These are phyloP conservation scores for Mamestra brassicae DNA, from an alignment of 2,888 invertebrate genomes.

Conservation along the genomic window DNA sequence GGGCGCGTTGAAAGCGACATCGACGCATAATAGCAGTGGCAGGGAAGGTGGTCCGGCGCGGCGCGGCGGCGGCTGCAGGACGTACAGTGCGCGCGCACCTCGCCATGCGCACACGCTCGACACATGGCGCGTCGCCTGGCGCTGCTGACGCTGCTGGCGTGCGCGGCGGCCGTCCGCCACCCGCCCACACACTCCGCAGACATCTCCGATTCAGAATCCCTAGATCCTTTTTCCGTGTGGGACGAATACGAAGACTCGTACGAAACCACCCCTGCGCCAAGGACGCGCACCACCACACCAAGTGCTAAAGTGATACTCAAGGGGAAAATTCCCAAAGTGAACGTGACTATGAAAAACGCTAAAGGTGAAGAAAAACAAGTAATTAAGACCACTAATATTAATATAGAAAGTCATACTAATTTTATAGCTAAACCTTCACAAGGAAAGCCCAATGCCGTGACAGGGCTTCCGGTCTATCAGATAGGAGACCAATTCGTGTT, in stretches of 20 bases:
- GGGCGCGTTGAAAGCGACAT: constrained; percentile 86
- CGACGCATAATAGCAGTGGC: constrained; percentile 83
- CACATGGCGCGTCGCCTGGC: constrained; percentile 90
- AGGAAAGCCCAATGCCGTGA: constrained; percentile 66
- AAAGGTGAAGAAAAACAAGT: constrained; percentile 80
- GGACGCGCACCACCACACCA: constrained; percentile 71
- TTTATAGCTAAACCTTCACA: constrained; percentile 81
- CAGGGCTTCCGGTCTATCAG: constrained; percentile 69
- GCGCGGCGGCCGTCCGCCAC: constrained; percentile 79
- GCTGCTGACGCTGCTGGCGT: constrained; percentile 87
- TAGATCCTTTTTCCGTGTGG: constrained; percentile 82
- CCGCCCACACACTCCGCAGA: constrained; percentile 72
- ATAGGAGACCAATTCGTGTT: constrained; percentile 76
- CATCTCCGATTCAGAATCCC: constrained; percentile 78
- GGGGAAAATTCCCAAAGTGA: constrained; percentile 81
- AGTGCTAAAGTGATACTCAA: constrained; percentile 84
- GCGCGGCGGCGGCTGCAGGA: constrained; percentile 70
- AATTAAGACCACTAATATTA: constrained; percentile 85
- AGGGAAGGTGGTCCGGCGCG: constrained; percentile 81
- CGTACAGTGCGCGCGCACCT: constrained; percentile 89
- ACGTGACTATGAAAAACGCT: constrained; percentile 80
- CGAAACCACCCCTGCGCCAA: constrained; percentile 77
- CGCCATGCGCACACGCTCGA: constrained; percentile 89
- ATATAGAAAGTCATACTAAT: constrained; percentile 87
- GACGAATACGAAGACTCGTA: constrained; percentile 84